phyloP scores from a whole-genome alignment of 2,888 invertebrate species.

The Panorpa germanica region DNA sequence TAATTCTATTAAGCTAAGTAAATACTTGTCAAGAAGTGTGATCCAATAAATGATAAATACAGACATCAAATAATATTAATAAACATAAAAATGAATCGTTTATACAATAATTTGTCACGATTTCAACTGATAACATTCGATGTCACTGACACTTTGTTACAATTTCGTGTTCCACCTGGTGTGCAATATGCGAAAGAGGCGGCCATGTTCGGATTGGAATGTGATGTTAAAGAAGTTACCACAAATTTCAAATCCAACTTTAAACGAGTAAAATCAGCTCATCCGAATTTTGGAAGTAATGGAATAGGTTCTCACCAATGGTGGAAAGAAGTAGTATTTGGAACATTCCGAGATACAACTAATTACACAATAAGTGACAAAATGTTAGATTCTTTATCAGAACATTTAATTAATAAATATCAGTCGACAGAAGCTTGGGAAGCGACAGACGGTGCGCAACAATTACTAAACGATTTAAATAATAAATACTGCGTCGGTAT shows the following conservation, averaged over 20 bases:
- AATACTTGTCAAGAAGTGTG: too few species aligned
- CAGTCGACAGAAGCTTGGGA: slow-evolving; percentile 54
- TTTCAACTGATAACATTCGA: slow-evolving; percentile 62
- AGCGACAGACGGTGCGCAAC: slow-evolving; percentile 35
- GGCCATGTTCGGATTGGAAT: slow-evolving; percentile 33
- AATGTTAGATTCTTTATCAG: slow-evolving; percentile 25
- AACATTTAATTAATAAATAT: slow-evolving; percentile 43
- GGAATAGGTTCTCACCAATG: slow-evolving; percentile 52
- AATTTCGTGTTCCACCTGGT: slow-evolving; percentile 43
- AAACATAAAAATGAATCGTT: too few species aligned
- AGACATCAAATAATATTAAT: too few species aligned
- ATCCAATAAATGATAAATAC: too few species aligned
- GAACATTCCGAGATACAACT: slow-evolving; percentile 16
- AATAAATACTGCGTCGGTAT: slow-evolving; percentile 37
- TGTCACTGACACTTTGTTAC: slow-evolving; percentile 71
- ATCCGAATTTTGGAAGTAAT: slow-evolving; percentile 64
- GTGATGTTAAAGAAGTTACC: slow-evolving; percentile 27
- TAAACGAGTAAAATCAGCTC: slow-evolving; percentile 33
- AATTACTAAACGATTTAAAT: slow-evolving; percentile 35
- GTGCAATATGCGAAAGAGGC: slow-evolving; percentile 54
- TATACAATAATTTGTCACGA: slow-evolving; percentile 18
- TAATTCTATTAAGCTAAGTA: too few species aligned
- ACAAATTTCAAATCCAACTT: slow-evolving; percentile 42
- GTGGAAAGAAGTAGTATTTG: slow-evolving; percentile 42
- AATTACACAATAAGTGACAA: slow-evolving; percentile 14